Evolutionary conservation across 2,113 vertebrate species (phyloP).

Genomic region (Pluvialis apricaria): DNA sequence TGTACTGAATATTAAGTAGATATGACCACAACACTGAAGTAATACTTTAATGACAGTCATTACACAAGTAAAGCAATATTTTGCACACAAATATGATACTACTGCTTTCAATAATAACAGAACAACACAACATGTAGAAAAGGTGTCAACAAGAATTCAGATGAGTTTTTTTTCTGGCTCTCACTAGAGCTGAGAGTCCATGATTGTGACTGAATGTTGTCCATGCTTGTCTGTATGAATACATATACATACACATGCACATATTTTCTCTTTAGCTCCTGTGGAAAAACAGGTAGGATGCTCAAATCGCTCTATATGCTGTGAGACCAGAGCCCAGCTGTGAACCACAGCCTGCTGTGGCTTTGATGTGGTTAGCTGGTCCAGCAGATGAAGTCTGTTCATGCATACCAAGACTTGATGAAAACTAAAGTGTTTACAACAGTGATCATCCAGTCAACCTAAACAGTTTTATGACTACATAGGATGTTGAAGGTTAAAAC

Average conservation of each 20-base stretch:
- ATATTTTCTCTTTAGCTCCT: not conserved
- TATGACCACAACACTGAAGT: not conserved
- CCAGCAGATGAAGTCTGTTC: not conserved
- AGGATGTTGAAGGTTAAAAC: slow-evolving; percentile 21
- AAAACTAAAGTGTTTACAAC: slow-evolving; percentile 26
- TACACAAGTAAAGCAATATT: not conserved
- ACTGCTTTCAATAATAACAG: not conserved
- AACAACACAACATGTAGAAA: not conserved
- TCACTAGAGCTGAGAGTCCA: not conserved
- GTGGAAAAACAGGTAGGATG: not conserved
- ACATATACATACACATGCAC: not conserved
- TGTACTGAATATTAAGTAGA: not conserved
- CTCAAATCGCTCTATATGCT: not conserved
- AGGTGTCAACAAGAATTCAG: not conserved
- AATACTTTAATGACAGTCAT: not conserved
- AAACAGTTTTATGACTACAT: not conserved
- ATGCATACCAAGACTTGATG: not conserved
- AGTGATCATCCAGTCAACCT: not conserved
- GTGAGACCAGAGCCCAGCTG: not conserved
- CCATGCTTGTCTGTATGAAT: not conserved
- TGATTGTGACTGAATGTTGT: not conserved
- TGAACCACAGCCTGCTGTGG: not conserved
- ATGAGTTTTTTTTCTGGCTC: not conserved
- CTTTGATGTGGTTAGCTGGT: not conserved
- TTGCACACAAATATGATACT: not conserved